Percentiles rank a stretch among this genome's conserved stretches.
Conservation (phyloP, 2,797 vertebrate genomes). For the Delichon dasypus region DNA sequence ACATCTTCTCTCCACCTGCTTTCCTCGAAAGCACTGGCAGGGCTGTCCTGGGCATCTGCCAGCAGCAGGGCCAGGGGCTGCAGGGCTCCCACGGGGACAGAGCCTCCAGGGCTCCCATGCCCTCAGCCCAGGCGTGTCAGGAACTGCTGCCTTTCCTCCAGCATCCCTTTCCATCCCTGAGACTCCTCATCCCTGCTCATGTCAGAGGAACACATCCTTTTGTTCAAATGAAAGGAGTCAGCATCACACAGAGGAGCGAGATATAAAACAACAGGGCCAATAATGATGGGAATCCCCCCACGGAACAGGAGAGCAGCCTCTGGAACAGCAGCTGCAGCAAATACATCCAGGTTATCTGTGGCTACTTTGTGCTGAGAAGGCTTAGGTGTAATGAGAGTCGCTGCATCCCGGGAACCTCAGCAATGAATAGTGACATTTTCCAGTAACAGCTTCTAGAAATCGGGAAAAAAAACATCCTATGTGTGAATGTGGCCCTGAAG, state of each 20-base stretch:
- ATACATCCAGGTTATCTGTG: conserved; percentile 22
- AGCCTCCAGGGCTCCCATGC: accelerated
- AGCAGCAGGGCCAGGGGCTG: neutral
- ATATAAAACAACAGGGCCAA: conserved; percentile 50
- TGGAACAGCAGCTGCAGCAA: conserved; percentile 48
- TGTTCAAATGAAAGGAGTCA: conserved; percentile 8
- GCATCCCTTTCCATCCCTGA: neutral
- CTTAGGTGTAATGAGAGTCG: conserved; percentile 34
- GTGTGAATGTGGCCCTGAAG: neutral
- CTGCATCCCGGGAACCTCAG: neutral
- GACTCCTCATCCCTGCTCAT: neutral
- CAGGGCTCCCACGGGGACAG: neutral
- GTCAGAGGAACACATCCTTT: neutral
- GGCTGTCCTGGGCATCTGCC: neutral
- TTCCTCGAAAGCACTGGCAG: neutral
- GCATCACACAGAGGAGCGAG: conserved; percentile 22
- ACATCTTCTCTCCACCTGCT: neutral
- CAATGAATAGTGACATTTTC: conserved; percentile 51
- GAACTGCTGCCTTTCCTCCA: neutral
- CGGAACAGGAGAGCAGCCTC: neutral
- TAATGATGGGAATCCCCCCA: conserved; percentile 42
- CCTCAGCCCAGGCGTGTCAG: neutral
- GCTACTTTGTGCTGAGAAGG: conserved; percentile 23
- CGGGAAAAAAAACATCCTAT: neutral
- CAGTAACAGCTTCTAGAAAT: neutral